These are phyloP conservation scores for Campoletis sonorensis DNA, from an alignment of 1,140 invertebrate genomes.

Conservation along the genomic window DNA sequence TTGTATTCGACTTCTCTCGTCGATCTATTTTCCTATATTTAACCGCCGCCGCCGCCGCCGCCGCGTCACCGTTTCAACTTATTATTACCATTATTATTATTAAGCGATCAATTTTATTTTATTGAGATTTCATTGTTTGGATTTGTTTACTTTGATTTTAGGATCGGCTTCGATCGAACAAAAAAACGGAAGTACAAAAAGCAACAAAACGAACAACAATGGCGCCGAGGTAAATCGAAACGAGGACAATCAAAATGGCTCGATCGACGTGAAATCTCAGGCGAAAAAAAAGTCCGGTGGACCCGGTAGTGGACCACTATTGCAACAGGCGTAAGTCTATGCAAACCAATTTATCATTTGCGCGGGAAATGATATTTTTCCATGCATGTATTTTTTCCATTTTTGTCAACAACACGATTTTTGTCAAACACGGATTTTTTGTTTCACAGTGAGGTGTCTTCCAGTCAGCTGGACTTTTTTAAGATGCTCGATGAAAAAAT, in stretches of 20 bases:
- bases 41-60: no score
- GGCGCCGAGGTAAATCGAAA: conserved; percentile 71
- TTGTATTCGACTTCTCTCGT: background rate
- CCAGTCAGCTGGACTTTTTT: conserved; percentile 93
- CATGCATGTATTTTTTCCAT: no score
- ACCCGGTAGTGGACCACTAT: conserved; percentile 73
- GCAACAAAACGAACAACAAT: conserved; percentile 73
- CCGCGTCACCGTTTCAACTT: background rate
- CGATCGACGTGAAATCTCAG: conserved; percentile 66
- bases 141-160: conserved; percentile 54
- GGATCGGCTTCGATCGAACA: conserved; percentile 72
- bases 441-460: conserved; percentile 85
- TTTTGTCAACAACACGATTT: background rate
- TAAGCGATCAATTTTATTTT: background rate
- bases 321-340: conserved; percentile 76
- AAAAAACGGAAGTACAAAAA: conserved; percentile 72
- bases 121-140: conserved; percentile 8
- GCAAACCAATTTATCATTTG: background rate
- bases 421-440: conserved; percentile 52
- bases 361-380: background rate
- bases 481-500: conserved; percentile 94
- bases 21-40: no score
- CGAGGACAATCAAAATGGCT: conserved; percentile 69
- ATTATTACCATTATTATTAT: background rate
- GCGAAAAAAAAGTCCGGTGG: conserved; percentile 69